Evolutionary conservation across 2,113 vertebrate species (phyloP).

Genomic region (Ciconia stormi): DNA sequence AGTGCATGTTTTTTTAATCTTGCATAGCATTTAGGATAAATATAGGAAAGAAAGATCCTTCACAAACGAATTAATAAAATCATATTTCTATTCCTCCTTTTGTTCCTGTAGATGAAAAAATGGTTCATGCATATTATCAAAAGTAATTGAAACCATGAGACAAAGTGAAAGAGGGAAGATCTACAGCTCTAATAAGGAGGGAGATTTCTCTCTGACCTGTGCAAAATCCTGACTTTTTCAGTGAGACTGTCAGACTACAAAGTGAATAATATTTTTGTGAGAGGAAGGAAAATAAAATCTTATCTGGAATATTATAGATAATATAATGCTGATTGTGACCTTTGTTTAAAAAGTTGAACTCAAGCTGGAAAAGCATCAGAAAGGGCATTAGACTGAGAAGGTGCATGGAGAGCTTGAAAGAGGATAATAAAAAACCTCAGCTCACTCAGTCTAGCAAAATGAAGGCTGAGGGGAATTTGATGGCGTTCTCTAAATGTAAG

Average conservation of each 20-base stretch:
- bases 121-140: neutral
- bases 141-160: constrained; percentile 45
- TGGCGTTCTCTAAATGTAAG: neutral
- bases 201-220: neutral
- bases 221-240: neutral
- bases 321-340: neutral
- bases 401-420: neutral
- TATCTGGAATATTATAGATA: constrained; percentile 1
- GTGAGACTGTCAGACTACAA: neutral
- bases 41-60: constrained; percentile 22
- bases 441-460: neutral
- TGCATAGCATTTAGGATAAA: constrained; percentile 6
- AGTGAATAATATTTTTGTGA: neutral
- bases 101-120: constrained; percentile 15
- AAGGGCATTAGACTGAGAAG: neutral
- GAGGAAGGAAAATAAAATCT: constrained; percentile 9
- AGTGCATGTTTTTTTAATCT: constrained; percentile 7
- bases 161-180: neutral
- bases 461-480: neutral
- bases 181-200: neutral
- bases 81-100: constrained; percentile 54
- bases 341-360: constrained; percentile 12
- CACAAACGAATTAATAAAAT: constrained; percentile 51
- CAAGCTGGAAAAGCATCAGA: neutral
- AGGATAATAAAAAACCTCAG: neutral